Percentiles rank a stretch among this genome's conserved stretches.
These are phyloP conservation scores for Eupleurogrammus muticus DNA, from an alignment of 2,797 vertebrate species.

Conservation along the genomic window DNA sequence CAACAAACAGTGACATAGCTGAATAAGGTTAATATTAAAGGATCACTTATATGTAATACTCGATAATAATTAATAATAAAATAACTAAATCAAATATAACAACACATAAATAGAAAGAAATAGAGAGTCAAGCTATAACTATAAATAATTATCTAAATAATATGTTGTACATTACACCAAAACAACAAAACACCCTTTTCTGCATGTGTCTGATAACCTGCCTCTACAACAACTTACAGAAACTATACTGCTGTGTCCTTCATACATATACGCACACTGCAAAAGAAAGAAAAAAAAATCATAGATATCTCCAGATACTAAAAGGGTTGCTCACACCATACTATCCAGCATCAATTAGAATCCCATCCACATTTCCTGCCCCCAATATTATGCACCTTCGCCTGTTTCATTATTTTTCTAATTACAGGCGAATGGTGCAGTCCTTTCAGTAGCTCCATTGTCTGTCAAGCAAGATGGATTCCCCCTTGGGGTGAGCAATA, in stretches of 20 bases:
- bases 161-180: not conserved
- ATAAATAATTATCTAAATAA: too few species aligned
- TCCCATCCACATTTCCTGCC: slow-evolving; percentile 54
- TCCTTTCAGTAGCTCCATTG: slow-evolving; percentile 67
- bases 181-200: not conserved
- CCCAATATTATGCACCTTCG: slow-evolving; percentile 57
- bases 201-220: not conserved
- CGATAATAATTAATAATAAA: too few species aligned
- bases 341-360: slow-evolving; percentile 63
- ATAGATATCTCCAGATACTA: slow-evolving; percentile 22
- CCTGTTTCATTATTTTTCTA: slow-evolving; percentile 75
- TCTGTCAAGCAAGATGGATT: slow-evolving; percentile 73
- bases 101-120: too few species aligned
- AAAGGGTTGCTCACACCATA: slow-evolving; percentile 39
- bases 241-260: not conserved
- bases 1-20: too few species aligned
- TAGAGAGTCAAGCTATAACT: too few species aligned
- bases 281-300: not conserved
- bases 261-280: not conserved
- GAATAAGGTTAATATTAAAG: too few species aligned
- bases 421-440: slow-evolving; percentile 72
- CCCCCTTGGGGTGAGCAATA: slow-evolving; percentile 57
- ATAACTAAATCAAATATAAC: too few species aligned
- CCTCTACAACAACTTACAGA: slow-evolving; percentile 1
- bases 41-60: too few species aligned